These are phyloP conservation scores for Notarius lentiginosus DNA, from an alignment of 2,113 vertebrate genomes.

Conservation along the genomic window DNA sequence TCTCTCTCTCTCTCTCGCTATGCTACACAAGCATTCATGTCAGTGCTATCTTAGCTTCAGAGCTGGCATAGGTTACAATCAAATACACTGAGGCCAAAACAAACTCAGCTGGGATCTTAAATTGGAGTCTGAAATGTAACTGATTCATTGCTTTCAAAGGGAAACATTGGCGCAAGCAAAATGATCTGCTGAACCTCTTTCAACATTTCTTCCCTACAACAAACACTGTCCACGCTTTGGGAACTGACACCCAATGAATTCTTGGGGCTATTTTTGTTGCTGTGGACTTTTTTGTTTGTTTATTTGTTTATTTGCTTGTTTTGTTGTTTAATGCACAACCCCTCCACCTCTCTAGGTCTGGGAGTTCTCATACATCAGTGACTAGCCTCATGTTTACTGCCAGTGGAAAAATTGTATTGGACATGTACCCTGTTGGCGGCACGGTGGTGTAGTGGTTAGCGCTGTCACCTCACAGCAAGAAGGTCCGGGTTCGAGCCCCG, in stretches of 20 bases:
- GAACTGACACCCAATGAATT: constrained; percentile 7
- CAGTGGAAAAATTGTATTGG: not conserved
- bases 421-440: not conserved
- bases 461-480: too few species aligned
- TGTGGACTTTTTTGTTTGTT: not conserved
- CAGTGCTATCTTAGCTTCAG: not conserved
- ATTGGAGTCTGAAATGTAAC: constrained; percentile 1
- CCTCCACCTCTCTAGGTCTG: too few species aligned
- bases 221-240: not conserved
- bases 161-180: not conserved
- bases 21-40: not conserved
- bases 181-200: constrained; percentile 1
- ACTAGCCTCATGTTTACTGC: not conserved
- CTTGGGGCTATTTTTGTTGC: constrained; percentile 7
- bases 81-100: constrained; percentile 13
- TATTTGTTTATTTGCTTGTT: not conserved
- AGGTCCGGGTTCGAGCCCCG: too few species aligned
- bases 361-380: constrained; percentile 12
- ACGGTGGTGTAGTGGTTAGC: too few species aligned
- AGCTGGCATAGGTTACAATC: constrained; percentile 13
- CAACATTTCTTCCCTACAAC: not conserved
- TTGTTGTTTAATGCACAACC: too few species aligned
- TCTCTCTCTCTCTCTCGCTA: not conserved
- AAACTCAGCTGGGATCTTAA: constrained; percentile 3
- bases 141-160: constrained; percentile 13